Evolutionary conservation across 64 coral and sea anemone genomes (phyloP).

Genomic region (Montipora sp.): DNA sequence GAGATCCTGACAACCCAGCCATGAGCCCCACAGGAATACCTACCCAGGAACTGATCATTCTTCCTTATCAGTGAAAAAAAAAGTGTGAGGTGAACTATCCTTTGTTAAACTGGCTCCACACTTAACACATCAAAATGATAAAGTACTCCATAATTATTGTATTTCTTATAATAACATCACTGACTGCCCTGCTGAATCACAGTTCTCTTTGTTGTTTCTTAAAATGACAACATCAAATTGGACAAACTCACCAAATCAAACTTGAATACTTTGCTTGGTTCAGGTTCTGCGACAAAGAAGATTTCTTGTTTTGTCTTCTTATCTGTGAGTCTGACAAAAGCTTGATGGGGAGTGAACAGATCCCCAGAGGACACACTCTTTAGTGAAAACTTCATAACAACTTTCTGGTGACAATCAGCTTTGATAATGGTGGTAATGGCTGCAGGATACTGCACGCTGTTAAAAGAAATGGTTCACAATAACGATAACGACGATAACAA

Average conservation of each 20-base stretch:
- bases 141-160: too few species aligned
- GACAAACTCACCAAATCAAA: conserved; percentile 94
- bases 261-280: conserved; percentile 91
- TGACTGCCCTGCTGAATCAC: too few species aligned
- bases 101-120: too few species aligned
- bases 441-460: conserved; percentile 76
- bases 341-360: conserved; percentile 91
- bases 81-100: too few species aligned
- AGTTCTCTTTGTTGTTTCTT: too few species aligned
- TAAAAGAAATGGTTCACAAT: neutral
- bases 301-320: conserved; percentile 97
- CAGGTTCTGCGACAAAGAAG: conserved; percentile 97
- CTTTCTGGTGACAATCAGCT: conserved; percentile 94
- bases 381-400: conserved; percentile 88
- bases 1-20: too few species aligned
- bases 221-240: too few species aligned
- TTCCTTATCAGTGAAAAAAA: too few species aligned
- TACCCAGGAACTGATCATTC: too few species aligned
- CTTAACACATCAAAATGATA: too few species aligned
- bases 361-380: conserved; percentile 77
- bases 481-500: neutral
- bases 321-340: conserved; percentile 91
- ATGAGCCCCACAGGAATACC: too few species aligned
- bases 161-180: too few species aligned
- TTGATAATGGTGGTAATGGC: conserved; percentile 67